Evolutionary conservation across 1,140 invertebrate genomes (phyloP), one percentile per base, ranked within the genome.

Genomic region (Caenorhabditis brenneri): DNA sequence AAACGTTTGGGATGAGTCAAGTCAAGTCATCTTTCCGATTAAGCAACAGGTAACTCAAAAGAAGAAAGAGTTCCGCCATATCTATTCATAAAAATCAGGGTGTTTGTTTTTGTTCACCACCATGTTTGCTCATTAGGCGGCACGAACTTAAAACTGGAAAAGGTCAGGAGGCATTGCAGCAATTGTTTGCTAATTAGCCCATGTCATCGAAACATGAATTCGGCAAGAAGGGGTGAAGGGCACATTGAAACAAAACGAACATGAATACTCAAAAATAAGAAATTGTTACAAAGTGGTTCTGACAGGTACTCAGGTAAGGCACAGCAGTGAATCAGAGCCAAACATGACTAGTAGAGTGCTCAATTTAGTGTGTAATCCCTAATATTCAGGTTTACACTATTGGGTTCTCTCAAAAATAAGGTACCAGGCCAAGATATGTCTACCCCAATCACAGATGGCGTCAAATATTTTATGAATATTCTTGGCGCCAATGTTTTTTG

Each of bases 121-220:
- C 27, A 1, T 74, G 36, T 74, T 74, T 74, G 65, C 65, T 74
- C n/a, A 74, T 74, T 74, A 42, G 65, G n/a, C 65, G 65, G 36
- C 10, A 74, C 19, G 19, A 65, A 65, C 58, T 36, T 58, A 31
- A n/a, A n/a, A 29, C 55, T 31, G 9, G 3, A 19, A 36, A 65
- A 65, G 58, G 58, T 36, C 58, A 65, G 31, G 16, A 7, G 22
- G 36, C 16, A 6, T 31, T 7, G 12, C 5, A 6, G 24, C 33
- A 65, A 65, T 65, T 65, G 31, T 16, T 29, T 16, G n/a, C 31
- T 65, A 65, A 36, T 65, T 58, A 58, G 53, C 1, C 49, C 15
- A 29, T 24, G 22, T 58, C 24, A 27, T 31, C 22, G 24, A 9
- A 29, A 27, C 1, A 31, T 58, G 24, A 58, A 58, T 58, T 58